phyloP scores from a whole-genome alignment of 92 coral and sea anemone species.

The Virgularia gustaviana region DNA sequence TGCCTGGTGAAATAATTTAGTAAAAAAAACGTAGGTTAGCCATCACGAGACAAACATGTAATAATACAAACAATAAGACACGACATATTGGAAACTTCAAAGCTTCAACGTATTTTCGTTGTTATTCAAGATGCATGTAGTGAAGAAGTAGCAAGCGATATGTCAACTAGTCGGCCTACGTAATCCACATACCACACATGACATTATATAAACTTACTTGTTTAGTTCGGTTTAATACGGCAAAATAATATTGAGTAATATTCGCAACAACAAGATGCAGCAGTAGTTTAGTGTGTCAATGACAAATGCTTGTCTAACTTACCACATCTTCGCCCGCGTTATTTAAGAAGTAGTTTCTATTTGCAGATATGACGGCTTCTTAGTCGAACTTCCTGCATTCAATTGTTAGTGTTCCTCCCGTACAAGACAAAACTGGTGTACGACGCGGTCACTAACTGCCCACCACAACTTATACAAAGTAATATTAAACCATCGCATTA shows the following conservation, averaged over 20 bases:
- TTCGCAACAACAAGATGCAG: too few species aligned
- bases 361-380: conserved; percentile 17
- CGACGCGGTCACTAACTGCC: not conserved
- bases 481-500: conserved; percentile 21
- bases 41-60: not conserved
- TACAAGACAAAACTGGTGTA: too few species aligned
- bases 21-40: not conserved
- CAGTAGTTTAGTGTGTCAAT: too few species aligned
- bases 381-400: conserved; percentile 36
- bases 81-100: too few species aligned
- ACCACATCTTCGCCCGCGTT: conserved; percentile 16
- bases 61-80: not conserved
- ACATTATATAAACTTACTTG: too few species aligned
- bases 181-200: too few species aligned
- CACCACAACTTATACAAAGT: conserved; percentile 5
- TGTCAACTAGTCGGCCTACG: too few species aligned
- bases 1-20: conserved; percentile 6
- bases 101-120: too few species aligned
- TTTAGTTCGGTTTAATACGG: not conserved
- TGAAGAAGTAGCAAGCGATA: too few species aligned
- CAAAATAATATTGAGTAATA: not conserved
- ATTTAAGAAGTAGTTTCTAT: conserved; percentile 11
- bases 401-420: conserved; percentile 32
- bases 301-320: not conserved
- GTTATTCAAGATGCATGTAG: too few species aligned